Base-by-base conservation (phyloP, 2,888 invertebrate genomes). In the Cacoxenus indagator region DNA sequence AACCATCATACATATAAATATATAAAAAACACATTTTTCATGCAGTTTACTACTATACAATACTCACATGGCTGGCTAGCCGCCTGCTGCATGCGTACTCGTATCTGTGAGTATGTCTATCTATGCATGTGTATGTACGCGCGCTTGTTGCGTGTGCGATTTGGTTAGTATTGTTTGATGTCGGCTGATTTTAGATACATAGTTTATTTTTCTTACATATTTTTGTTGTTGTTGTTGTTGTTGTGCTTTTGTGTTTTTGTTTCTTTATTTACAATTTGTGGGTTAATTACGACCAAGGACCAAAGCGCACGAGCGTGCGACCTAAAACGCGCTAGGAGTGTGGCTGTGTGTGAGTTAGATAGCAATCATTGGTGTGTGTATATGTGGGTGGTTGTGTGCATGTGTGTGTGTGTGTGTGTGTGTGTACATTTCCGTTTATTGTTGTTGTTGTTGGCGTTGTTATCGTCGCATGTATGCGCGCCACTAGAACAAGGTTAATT, bases 221-320 rank as follows among this genome's bases (percentile, higher is more conserved):
- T 5, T 2, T n/a, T n/a, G n/a, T 48, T 2, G 14, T 48, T 48
- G 5, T 48, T 48, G n/a, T 24, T 55, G 64, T 61, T 65, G 64
- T n/a, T 67, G 51, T 31, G 48, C 2, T n/a, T 29, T 27, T 48
- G 55, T 59, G 59, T 61, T 61, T n/a, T 14, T n/a, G 4, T 57
- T 45, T 43, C 1, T 37, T 27, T 57, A 4, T 11, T 75, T 75
- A 73, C 78, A 83, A 81, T 82, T n/a, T 81, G 78, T 77, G 76
- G 75, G 79, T 82, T 81, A 81, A 82, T 83, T 81, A 82, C 78
- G 77, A 73, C 81, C 77, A 83, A 82, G 83, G 80, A 82, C 80
- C 70, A 67, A 79, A 80, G 80, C 70, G 45, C n/a, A n/a, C n/a
- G 45, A 11, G 17, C 19, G 51, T 51, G 51, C 1, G 19, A 51